A percentile compares a stretch with the other conserved stretches of the same genome.
Conservation (phyloP, 2,888 invertebrate genomes). For the Temnothorax ravouxi region DNA sequence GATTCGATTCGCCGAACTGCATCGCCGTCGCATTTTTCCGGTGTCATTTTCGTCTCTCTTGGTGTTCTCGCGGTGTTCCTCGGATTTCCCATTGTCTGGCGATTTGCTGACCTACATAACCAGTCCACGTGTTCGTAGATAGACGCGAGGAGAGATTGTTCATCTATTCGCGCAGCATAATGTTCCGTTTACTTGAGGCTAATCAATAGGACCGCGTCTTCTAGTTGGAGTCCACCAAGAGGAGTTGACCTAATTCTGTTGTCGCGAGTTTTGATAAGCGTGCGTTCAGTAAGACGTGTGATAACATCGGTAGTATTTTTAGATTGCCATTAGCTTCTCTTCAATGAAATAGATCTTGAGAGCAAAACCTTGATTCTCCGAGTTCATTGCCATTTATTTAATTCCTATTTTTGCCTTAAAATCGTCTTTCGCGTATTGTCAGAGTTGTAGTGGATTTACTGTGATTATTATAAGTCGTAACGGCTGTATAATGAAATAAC, state of each 20-base stretch:
- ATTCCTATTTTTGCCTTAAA: not conserved
- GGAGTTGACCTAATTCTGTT: conserved; percentile 27
- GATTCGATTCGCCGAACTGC: not conserved
- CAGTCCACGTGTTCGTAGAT: conserved; percentile 32
- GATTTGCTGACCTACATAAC: conserved; percentile 33
- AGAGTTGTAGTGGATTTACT: not conserved
- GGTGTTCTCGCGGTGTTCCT: not conserved
- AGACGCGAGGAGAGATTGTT: not conserved
- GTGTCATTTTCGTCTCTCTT: not conserved
- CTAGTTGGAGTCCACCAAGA: not conserved
- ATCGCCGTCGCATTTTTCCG: no score
- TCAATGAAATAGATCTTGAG: not conserved
- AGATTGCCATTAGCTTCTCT: not conserved
- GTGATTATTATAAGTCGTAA: not conserved
- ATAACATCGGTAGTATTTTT: conserved; percentile 30
- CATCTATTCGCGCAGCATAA: not conserved
- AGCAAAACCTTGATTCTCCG: not conserved
- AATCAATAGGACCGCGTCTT: not conserved
- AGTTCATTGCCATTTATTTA: not conserved
- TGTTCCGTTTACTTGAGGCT: not conserved
- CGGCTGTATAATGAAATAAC: not conserved
- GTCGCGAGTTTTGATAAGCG: conserved; percentile 28
- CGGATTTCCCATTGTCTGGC: not conserved
- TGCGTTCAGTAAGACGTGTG: not conserved
- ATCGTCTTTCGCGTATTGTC: not conserved